These are phyloP conservation scores for Ceratina japonica DNA, from an alignment of 1,140 invertebrate species.

Conservation along the genomic window DNA sequence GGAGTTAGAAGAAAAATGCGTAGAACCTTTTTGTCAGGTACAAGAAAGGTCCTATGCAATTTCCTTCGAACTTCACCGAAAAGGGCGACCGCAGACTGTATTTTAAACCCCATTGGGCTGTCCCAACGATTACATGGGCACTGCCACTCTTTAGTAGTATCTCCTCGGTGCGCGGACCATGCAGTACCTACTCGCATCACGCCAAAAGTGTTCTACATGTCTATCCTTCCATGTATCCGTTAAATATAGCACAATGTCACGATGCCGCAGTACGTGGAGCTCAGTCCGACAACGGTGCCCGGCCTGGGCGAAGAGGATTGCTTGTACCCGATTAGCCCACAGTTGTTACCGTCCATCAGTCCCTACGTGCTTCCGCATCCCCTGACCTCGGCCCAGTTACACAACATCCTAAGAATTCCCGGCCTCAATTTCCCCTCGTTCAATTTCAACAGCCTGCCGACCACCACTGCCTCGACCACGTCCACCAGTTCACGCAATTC, in stretches of 20 bases:
- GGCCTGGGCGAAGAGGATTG: slow-evolving; percentile 76
- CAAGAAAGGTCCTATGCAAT: no score
- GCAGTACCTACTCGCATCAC: slow-evolving; percentile 8
- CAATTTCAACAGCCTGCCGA: slow-evolving; percentile 24
- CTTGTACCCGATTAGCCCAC: slow-evolving; percentile 75
- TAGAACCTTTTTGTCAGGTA: no score
- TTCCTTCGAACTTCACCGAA: no score
- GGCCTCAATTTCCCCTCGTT: slow-evolving; percentile 32
- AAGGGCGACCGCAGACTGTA: no score
- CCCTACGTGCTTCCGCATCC: slow-evolving; percentile 75
- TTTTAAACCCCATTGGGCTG: no score
- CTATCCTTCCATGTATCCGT: slow-evolving; percentile 65
- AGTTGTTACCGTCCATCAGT: slow-evolving; percentile 71
- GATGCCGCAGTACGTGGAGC: slow-evolving; percentile 75
- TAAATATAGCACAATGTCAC: slow-evolving; percentile 74
- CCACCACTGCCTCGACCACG: slow-evolving; percentile 10
- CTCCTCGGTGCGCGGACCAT: not conserved
- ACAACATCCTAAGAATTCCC: slow-evolving; percentile 66
- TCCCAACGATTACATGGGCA: no score
- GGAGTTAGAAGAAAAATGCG: no score
- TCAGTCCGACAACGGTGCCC: slow-evolving; percentile 65
- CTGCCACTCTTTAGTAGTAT: no score
- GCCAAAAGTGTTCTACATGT: slow-evolving; percentile 44
- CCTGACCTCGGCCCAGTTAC: slow-evolving; percentile 70
- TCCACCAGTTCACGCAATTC: slow-evolving; percentile 42